Percentiles rank a stretch among this genome's conserved stretches.
Evolutionary conservation across 2,113 vertebrate genomes (phyloP).

Genomic region (Melanostigma gelatinosum): DNA sequence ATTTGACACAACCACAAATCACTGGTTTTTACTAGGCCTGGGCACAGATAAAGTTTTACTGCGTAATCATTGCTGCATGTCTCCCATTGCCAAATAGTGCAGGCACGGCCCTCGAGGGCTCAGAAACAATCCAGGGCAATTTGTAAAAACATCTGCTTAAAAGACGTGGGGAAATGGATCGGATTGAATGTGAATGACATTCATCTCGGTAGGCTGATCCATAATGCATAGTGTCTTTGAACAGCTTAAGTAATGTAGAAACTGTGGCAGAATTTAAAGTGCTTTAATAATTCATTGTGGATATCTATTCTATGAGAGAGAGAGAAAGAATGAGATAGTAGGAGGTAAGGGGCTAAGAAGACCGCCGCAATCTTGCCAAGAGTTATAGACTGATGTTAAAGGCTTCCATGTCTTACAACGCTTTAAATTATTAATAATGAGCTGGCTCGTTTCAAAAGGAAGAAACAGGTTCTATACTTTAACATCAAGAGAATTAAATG

Average conservation of each 20-base stretch:
- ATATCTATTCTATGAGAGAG: constrained; percentile 46
- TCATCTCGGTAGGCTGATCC: constrained; percentile 61
- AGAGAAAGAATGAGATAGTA: constrained; percentile 18
- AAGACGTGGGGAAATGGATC: constrained; percentile 50
- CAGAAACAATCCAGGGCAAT: constrained; percentile 45
- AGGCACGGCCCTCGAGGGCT: constrained; percentile 9
- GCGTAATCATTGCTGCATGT: constrained; percentile 48
- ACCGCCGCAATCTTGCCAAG: constrained; percentile 15
- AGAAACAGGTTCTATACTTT: constrained; percentile 14
- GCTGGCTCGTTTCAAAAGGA: constrained; percentile 39
- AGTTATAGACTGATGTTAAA: constrained; percentile 49
- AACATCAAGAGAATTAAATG: constrained; percentile 24
- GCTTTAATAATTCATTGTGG: constrained; percentile 76
- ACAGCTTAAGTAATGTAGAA: constrained; percentile 73
- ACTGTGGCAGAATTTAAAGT: constrained; percentile 63
- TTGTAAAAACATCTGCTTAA: constrained; percentile 68
- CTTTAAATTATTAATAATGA: constrained; percentile 64
- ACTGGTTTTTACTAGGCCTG: constrained; percentile 49
- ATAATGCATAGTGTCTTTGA: constrained; percentile 75
- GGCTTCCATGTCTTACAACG: constrained; percentile 36
- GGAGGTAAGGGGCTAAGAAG: constrained; percentile 31
- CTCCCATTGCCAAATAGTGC: constrained; percentile 32
- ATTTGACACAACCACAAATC: constrained; percentile 58
- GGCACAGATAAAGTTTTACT: constrained; percentile 55
- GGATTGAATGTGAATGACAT: constrained; percentile 64